Evolutionary conservation across 2,797 vertebrate genomes (phyloP).

Genomic region (Thamnophis elegans): DNA sequence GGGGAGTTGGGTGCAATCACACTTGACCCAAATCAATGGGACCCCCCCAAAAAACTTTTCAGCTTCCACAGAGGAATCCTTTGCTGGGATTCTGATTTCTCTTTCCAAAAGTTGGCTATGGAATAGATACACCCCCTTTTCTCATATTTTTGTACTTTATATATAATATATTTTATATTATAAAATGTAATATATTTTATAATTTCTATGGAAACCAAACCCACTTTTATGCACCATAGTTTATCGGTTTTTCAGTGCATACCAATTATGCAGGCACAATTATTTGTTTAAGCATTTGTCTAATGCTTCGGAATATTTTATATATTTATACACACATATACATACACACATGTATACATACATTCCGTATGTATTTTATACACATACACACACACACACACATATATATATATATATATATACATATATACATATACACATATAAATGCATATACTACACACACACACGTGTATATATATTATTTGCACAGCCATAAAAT

Average conservation of each 20-base stretch:
- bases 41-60: background rate
- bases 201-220: background rate
- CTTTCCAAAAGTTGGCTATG: background rate
- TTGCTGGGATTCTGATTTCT: background rate
- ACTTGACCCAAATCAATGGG: background rate
- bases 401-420: too few relatives aligned
- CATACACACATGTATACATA: too few relatives aligned
- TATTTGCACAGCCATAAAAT: background rate
- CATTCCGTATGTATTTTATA: too few relatives aligned
- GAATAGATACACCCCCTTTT: background rate
- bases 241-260: background rate
- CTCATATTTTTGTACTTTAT: background rate
- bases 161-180: background rate
- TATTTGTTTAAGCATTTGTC: background rate
- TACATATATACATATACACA: too few relatives aligned
- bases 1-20: background rate
- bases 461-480: too few relatives aligned
- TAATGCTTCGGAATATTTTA: background rate
- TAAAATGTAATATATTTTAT: background rate
- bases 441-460: too few relatives aligned
- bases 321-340: too few relatives aligned
- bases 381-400: too few relatives aligned
- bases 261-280: too few relatives aligned
- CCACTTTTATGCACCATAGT: background rate
- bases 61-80: background rate